Evolutionary conservation across 2,888 invertebrate genomes (phyloP).

Genomic region (Anaspis maculata): DNA sequence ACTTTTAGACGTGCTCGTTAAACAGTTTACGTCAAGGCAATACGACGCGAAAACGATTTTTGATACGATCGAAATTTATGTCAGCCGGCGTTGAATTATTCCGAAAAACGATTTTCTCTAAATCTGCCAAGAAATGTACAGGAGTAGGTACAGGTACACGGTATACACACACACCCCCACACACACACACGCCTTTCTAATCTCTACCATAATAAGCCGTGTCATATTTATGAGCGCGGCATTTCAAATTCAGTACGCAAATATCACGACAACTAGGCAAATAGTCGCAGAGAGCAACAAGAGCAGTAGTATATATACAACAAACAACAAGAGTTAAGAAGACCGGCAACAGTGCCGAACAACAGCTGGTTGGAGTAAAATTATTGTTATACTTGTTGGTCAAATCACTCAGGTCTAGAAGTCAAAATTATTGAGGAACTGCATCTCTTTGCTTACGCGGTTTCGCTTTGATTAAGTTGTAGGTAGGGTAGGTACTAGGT

Average conservation of each 20-base stretch:
- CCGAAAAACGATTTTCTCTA: constrained; percentile 17
- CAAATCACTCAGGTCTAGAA: too few relatives aligned
- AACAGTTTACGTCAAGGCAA: constrained; percentile 12
- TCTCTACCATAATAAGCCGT: constrained; percentile 17
- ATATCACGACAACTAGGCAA: constrained; percentile 14
- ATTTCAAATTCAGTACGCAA: constrained; percentile 19
- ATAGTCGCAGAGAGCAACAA: too few relatives aligned
- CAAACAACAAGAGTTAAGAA: too few relatives aligned
- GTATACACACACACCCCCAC: constrained; percentile 15
- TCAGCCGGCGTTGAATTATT: constrained; percentile 21
- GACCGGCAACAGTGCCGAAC: too few relatives aligned
- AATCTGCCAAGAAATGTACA: constrained; percentile 15
- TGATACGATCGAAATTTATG: constrained; percentile 22
- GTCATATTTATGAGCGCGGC: constrained; percentile 21
- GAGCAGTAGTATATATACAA: too few relatives aligned
- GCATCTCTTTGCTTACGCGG: too few relatives aligned
- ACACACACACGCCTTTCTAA: constrained; percentile 15
- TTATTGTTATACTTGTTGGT: too few relatives aligned
- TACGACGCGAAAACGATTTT: constrained; percentile 15
- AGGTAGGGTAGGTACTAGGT: too few relatives aligned
- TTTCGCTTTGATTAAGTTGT: too few relatives aligned
- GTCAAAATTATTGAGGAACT: too few relatives aligned
- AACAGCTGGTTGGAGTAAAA: too few relatives aligned
- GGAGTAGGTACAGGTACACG: constrained; percentile 10
- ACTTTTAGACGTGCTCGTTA: constrained; percentile 9